Evolutionary conservation across 2,888 invertebrate species (phyloP).

Genomic region (Agonopterix alstromeriana): DNA sequence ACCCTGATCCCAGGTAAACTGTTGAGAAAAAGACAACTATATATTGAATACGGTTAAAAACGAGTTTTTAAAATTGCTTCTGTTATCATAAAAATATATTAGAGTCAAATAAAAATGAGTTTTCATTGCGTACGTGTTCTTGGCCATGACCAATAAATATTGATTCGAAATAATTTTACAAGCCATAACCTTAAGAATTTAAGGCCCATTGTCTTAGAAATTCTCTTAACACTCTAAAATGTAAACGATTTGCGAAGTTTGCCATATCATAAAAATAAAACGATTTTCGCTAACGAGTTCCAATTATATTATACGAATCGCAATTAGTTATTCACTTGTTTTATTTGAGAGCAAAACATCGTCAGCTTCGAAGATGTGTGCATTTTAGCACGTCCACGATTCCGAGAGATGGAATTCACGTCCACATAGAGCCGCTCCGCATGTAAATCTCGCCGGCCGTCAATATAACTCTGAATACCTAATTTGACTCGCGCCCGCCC

Average conservation of each 20-base stretch:
- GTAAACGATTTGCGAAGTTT: no score
- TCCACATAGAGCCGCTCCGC: conserved; percentile 16
- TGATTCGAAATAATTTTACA: conserved; percentile 1
- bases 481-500: conserved; percentile 42
- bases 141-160: no score
- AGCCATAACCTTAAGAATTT: conserved; percentile 4
- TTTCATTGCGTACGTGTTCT: no score
- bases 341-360: conserved; percentile 1
- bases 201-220: conserved; percentile 7
- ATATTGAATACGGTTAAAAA: no score
- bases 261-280: no score
- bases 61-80: no score
- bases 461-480: conserved; percentile 51
- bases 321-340: conserved; percentile 1
- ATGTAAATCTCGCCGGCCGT: conserved; percentile 36
- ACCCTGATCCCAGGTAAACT: no score
- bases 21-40: no score
- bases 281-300: no score
- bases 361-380: conserved; percentile 1
- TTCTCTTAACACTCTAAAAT: not conserved
- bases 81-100: no score
- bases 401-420: not conserved
- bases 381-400: not conserved
- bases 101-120: no score
- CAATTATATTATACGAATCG: no score